Conservation (phyloP, 2,113 vertebrate species). For the Macrotis lagotis region DNA sequence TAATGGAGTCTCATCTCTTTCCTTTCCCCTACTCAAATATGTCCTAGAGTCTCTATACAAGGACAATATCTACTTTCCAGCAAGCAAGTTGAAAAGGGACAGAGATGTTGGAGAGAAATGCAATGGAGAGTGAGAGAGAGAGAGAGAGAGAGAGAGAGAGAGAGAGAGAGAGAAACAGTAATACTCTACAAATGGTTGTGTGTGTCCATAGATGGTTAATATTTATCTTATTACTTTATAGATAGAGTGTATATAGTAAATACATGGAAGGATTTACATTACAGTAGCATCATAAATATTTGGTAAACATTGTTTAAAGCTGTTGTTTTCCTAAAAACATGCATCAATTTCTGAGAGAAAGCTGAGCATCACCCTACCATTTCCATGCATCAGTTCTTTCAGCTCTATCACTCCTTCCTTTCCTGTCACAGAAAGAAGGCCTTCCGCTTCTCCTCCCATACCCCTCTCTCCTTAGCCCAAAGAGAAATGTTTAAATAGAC, state of each 20-base stretch:
- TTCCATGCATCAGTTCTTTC: conserved; percentile 74
- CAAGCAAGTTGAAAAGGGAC: not conserved
- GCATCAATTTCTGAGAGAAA: conserved; percentile 50
- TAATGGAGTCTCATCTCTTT: conserved; percentile 36
- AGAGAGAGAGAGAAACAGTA: not conserved
- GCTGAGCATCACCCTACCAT: conserved; percentile 65
- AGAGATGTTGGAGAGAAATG: not conserved
- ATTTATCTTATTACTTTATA: not conserved
- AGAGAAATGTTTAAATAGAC: conserved; percentile 53
- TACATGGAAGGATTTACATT: conserved; percentile 15
- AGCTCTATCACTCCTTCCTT: conserved; percentile 2
- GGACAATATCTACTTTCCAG: conserved; percentile 27
- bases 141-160: not conserved
- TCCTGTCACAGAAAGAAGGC: conserved; percentile 45
- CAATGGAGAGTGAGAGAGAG: not conserved
- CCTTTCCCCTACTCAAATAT: conserved; percentile 46
- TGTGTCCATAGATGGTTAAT: not conserved
- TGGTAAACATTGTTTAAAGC: conserved; percentile 52
- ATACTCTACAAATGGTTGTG: not conserved
- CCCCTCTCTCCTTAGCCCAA: conserved; percentile 42
- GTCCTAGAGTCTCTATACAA: conserved; percentile 5
- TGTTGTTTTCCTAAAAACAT: conserved; percentile 31
- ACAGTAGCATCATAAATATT: conserved; percentile 38
- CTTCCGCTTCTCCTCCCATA: conserved; percentile 40
- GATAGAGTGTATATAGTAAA: not conserved